Conservation (phyloP, 2,113 vertebrate species). For the Tiliqua scincoides region DNA sequence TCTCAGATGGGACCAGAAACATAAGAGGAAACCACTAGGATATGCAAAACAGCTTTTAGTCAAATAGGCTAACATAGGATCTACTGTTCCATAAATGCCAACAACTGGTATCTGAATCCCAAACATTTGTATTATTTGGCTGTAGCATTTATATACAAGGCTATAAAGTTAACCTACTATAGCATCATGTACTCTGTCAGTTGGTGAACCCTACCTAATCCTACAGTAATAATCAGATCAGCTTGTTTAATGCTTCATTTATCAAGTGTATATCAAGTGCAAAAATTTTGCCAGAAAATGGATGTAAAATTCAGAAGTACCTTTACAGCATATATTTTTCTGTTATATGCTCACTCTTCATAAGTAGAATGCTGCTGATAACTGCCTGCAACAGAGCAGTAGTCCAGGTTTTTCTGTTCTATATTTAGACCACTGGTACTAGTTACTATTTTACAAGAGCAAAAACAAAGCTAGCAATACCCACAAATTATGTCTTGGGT, state of each 20-base stretch:
- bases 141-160: neutral
- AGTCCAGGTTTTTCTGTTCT: neutral
- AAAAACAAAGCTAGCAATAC: neutral
- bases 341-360: neutral
- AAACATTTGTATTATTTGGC: neutral
- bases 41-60: no score
- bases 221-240: neutral
- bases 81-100: no score
- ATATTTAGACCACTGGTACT: neutral
- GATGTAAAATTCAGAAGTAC: neutral
- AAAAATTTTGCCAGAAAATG: no score
- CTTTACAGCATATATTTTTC: neutral
- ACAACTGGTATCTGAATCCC: no score
- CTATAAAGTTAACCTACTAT: neutral
- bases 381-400: neutral
- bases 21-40: neutral
- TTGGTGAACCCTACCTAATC: neutral
- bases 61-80: no score
- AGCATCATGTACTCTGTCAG: neutral
- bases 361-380: neutral
- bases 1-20: no score
- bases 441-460: neutral
- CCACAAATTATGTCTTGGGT: neutral
- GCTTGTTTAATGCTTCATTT: no score
- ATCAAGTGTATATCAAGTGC: no score